Conservation (phyloP, 2,113 vertebrate genomes). For the Cryptomyrus ogoouensis region DNA sequence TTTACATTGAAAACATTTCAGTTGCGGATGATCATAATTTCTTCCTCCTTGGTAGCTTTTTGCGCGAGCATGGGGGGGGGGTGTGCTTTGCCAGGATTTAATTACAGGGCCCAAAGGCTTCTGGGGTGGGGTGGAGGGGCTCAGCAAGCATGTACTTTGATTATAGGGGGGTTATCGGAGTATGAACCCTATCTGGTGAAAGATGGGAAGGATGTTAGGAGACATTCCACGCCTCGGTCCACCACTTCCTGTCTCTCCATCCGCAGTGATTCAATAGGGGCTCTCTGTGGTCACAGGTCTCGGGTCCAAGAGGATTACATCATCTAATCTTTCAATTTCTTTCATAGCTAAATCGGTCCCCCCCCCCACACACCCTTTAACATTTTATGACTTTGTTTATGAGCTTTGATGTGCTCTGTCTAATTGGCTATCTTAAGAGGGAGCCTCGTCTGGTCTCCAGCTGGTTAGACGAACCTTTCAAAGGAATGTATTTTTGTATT, state of each 20-base stretch:
- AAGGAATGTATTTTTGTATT: slow-evolving; percentile 6
- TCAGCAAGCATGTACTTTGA: slow-evolving; percentile 32
- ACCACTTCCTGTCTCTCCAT: slow-evolving; percentile 13
- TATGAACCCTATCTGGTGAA: slow-evolving; percentile 27
- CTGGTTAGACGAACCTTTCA: slow-evolving; percentile 1
- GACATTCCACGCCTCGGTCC: background rate
- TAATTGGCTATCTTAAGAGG: slow-evolving; percentile 24
- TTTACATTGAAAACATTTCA: background rate
- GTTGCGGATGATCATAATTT: background rate
- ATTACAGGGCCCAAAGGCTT: slow-evolving; percentile 43
- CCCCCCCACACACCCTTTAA: background rate
- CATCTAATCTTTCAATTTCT: slow-evolving; percentile 12
- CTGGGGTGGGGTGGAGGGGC: slow-evolving; percentile 34
- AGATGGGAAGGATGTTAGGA: background rate
- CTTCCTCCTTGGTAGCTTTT: background rate
- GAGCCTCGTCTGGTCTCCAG: slow-evolving; percentile 5
- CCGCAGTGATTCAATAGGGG: background rate
- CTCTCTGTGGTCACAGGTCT: slow-evolving; percentile 17
- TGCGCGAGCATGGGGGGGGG: background rate
- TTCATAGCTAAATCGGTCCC: slow-evolving; percentile 10
- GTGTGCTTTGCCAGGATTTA: slow-evolving; percentile 27
- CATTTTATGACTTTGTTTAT: slow-evolving; percentile 15
- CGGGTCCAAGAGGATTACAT: slow-evolving; percentile 24
- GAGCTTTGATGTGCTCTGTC: slow-evolving; percentile 4
- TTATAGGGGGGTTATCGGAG: slow-evolving; percentile 43